Base-by-base conservation (phyloP, 2,113 vertebrate species). In the Falco punctatus region DNA sequence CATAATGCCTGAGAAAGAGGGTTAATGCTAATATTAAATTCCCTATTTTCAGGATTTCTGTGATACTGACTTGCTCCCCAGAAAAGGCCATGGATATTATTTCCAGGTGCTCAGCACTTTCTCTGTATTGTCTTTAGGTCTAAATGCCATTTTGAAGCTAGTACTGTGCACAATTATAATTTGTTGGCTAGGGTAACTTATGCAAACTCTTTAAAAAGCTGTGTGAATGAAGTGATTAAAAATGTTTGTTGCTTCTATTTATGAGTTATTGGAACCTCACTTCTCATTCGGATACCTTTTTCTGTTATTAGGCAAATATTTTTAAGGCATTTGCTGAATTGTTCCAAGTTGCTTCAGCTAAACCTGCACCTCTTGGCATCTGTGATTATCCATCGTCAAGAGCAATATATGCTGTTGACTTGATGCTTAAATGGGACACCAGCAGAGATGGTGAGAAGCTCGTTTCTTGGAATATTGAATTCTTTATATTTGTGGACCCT, bases 351-450 rank as follows among this genome's bases (percentile, higher is more conserved):
- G 99, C 98, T 4, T 98, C 98, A 0, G 98, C 98, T 52, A 98
- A 98, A 78, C 99, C 99, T 0, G 98, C 99, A 0, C 99, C 99
- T 1, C 98, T 98, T 26, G 99, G 99, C 11, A 97, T 99, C 62
- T 98, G 98, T 1, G 72, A 98, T 33, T 99, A 99, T 89, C 98
- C 98, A 0, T 99, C 99, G 0, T 99, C 99, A 33, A 98, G 99
- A 71, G 99, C 99, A 2, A 96, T 99, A 70, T 99, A 99, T 4
- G 99, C 99, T 7, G 88, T 99, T 12, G 99, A 99, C 95, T 96
- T 99, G 92, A 99, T 99, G 99, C 98, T 99, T 10, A 99, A 99
- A 91, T 99, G 99, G 99, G 98, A 98, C 35, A 91, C 91, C 7
- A 78, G 94, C 27, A 94, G 92, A 19, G 97, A 98, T 48, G 99